Conservation (phyloP, 2,888 invertebrate genomes). For the Melolontha melolontha region DNA sequence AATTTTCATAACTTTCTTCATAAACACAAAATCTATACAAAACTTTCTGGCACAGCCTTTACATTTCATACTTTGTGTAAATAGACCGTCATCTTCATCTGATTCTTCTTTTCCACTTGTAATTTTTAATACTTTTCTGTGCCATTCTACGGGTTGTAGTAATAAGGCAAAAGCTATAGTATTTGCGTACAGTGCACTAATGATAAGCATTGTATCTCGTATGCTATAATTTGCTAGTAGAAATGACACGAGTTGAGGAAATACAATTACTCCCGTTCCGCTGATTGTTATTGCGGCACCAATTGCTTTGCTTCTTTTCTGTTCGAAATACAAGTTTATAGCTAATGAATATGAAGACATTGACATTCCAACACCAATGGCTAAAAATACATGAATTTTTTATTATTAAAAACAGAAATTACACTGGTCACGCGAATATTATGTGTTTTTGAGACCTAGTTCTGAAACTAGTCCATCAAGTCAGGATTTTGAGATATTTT, state of each 20-base stretch:
- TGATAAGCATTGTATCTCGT: conserved; percentile 73
- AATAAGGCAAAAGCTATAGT: conserved; percentile 71
- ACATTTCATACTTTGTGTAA: not conserved
- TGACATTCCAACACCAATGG: conserved; percentile 35
- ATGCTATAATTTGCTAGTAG: conserved; percentile 71
- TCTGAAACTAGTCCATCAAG: too few relatives aligned
- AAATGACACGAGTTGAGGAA: conserved; percentile 72
- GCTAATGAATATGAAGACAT: conserved; percentile 37
- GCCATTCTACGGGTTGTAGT: conserved; percentile 77
- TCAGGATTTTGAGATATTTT: too few relatives aligned
- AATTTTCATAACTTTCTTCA: not conserved
- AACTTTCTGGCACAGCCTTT: conserved; percentile 12
- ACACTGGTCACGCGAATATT: too few relatives aligned
- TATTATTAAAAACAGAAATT: too few relatives aligned
- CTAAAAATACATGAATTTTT: conserved; percentile 53
- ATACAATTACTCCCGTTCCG: conserved; percentile 75
- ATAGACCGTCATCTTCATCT: too few relatives aligned
- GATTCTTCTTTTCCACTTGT: conserved; percentile 38
- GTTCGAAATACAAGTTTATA: conserved; percentile 40
- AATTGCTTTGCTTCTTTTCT: conserved; percentile 37
- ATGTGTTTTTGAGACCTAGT: too few relatives aligned
- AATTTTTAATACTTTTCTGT: conserved; percentile 63
- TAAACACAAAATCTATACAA: too few relatives aligned
- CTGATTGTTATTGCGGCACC: conserved; percentile 68
- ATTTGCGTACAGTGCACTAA: conserved; percentile 74